phyloP scores from a whole-genome alignment of 2,888 invertebrate genomes.

The Aphrophora alni region DNA sequence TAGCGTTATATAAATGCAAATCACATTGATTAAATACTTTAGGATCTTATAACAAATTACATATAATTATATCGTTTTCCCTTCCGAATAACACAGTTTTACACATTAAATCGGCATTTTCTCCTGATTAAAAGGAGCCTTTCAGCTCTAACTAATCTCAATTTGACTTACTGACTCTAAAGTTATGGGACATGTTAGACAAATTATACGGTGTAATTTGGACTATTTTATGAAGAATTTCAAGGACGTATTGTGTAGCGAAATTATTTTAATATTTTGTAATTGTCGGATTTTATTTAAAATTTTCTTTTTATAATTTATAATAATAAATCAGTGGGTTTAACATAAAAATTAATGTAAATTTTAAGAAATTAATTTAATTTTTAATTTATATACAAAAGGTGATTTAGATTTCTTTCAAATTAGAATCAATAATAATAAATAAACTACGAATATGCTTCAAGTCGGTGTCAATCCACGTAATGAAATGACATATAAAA shows the following conservation, averaged over 20 bases:
- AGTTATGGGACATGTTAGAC: neutral
- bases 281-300: neutral
- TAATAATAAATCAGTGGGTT: no score
- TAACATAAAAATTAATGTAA: no score
- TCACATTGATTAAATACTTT: neutral
- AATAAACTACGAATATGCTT: no score
- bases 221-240: neutral
- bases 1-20: neutral
- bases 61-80: neutral
- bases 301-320: no score
- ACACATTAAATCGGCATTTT: conserved; percentile 1
- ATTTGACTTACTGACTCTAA: neutral
- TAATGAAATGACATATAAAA: no score
- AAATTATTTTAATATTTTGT: neutral
- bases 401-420: no score
- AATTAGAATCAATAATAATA: no score
- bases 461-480: no score
- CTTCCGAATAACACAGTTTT: neutral
- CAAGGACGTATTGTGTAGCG: neutral
- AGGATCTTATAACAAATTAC: neutral
- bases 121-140: neutral
- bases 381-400: no score
- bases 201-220: neutral
- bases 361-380: no score
- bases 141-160: neutral